Evolutionary conservation across 2,113 vertebrate genomes (phyloP).

Genomic region (Excalfactoria chinensis): DNA sequence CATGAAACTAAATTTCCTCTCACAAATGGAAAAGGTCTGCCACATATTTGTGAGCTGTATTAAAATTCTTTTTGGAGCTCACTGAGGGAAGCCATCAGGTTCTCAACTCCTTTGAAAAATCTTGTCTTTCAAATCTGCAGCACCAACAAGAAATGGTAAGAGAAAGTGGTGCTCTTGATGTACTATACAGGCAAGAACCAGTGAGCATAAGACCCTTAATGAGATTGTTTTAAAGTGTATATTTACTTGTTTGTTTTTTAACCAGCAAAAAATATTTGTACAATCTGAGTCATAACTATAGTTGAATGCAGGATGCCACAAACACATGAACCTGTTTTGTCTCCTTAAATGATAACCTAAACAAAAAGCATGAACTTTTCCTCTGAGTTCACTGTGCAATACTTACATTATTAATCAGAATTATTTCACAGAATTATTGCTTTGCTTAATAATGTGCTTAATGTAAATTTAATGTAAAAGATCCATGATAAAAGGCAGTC

Average conservation of each 20-base stretch:
- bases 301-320: background rate
- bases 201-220: background rate
- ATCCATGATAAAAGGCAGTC: constrained; percentile 33
- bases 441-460: constrained; percentile 69
- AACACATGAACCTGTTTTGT: background rate
- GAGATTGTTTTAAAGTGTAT: background rate
- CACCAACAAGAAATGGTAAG: background rate
- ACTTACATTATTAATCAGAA: constrained; percentile 57
- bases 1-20: background rate
- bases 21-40: background rate
- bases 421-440: constrained; percentile 54
- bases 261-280: background rate
- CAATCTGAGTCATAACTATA: background rate
- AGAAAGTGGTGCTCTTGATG: background rate
- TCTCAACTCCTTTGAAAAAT: background rate
- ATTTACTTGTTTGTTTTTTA: background rate
- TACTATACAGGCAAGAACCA: background rate
- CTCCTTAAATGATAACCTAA: constrained; percentile 1
- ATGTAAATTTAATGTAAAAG: constrained; percentile 72
- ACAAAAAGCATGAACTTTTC: constrained; percentile 22
- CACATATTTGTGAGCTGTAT: background rate
- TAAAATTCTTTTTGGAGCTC: background rate
- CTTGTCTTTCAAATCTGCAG: background rate
- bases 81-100: background rate
- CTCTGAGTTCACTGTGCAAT: constrained; percentile 25